Evolutionary conservation across 2,888 invertebrate species (phyloP).

Genomic region (Gymnocheta viridis): DNA sequence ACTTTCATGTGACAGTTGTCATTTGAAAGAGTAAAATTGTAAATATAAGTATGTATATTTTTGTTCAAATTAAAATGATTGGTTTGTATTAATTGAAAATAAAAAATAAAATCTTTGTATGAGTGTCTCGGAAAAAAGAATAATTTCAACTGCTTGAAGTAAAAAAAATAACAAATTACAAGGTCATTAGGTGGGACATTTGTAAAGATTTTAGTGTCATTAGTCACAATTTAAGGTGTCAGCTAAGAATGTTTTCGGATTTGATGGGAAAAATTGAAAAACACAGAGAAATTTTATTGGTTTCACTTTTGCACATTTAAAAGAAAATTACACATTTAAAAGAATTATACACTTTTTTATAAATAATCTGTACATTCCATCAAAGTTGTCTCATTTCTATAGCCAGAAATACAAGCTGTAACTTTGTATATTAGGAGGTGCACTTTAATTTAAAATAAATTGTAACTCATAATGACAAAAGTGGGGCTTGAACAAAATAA

Average conservation of each 20-base stretch:
- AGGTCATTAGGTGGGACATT: slow-evolving; percentile 25
- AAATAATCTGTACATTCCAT: too few relatives aligned
- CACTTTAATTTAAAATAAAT: too few relatives aligned
- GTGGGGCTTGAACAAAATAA: too few relatives aligned
- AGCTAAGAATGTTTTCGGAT: background rate
- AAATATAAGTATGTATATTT: slow-evolving; percentile 5
- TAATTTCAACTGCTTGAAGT: background rate
- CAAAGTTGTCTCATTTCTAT: too few relatives aligned
- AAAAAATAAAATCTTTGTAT: background rate
- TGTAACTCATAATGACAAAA: too few relatives aligned
- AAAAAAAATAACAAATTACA: slow-evolving; percentile 7
- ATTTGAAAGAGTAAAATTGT: slow-evolving; percentile 22
- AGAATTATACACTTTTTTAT: too few relatives aligned
- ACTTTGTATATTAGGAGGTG: too few relatives aligned
- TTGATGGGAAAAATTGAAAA: background rate
- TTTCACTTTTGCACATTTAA: too few relatives aligned
- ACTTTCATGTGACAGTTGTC: slow-evolving; percentile 65
- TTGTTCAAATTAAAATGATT: background rate
- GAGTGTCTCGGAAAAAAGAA: background rate
- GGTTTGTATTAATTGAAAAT: background rate
- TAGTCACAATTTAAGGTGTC: background rate
- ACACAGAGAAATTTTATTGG: background rate
- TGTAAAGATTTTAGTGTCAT: background rate
- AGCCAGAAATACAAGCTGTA: too few relatives aligned
- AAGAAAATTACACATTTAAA: too few relatives aligned